A percentile compares a stretch with the other conserved stretches of the same genome.
phyloP scores from a whole-genome alignment of 2,113 vertebrate species.

The Spilogale gracilis region DNA sequence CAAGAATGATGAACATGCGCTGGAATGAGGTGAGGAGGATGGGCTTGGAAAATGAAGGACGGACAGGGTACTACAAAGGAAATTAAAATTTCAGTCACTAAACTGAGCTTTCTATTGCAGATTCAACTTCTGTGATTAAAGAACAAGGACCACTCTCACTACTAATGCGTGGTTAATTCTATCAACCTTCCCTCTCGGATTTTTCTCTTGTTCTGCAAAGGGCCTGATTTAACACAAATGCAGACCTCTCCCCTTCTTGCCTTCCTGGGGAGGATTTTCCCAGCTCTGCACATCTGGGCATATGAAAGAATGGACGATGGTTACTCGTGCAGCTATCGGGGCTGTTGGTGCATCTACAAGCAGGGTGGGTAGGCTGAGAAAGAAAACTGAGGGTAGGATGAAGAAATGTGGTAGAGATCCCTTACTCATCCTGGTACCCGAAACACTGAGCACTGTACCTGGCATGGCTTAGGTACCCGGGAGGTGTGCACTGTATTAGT shows the following conservation, averaged over 20 bases:
- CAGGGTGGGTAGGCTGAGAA: not conserved
- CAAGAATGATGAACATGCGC: not conserved
- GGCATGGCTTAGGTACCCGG: not conserved
- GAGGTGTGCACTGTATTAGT: not conserved
- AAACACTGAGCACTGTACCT: not conserved
- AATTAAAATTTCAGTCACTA: constrained; percentile 74
- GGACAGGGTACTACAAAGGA: not conserved
- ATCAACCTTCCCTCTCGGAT: not conserved
- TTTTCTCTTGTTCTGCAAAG: not conserved
- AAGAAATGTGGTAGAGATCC: not conserved
- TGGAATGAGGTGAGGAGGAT: not conserved
- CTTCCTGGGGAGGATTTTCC: not conserved
- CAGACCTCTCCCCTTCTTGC: not conserved
- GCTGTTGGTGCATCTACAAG: not conserved
- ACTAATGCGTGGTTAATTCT: constrained; percentile 41
- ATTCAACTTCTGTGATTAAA: constrained; percentile 64
- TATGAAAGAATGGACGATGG: not conserved
- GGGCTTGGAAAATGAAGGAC: constrained; percentile 36
- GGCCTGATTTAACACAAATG: constrained; percentile 47
- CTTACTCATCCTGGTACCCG: not conserved
- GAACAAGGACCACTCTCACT: constrained; percentile 10
- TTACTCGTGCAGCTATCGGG: not conserved
- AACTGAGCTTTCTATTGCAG: constrained; percentile 60
- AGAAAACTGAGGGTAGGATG: not conserved
- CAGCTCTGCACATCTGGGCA: not conserved